Conservation (phyloP, 1,140 invertebrate species). For the Harlomillsia oculata region DNA sequence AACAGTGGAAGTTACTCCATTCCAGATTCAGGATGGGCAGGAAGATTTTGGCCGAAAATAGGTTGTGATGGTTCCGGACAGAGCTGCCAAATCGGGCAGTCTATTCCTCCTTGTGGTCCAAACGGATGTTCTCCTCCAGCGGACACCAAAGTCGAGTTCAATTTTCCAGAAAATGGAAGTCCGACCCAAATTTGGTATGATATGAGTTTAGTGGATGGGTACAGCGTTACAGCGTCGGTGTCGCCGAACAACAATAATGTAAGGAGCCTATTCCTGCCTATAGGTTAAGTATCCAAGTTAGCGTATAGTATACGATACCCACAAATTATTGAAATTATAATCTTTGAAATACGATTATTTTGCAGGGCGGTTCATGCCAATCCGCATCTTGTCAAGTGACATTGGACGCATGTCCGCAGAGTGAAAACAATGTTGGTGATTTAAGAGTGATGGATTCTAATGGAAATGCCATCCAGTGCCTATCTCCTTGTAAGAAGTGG, state of each 20-base stretch:
- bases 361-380: constrained; percentile 8
- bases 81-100: constrained; percentile 20
- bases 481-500: constrained; percentile 24
- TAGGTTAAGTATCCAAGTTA: no score
- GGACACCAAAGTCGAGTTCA: constrained; percentile 26
- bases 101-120: constrained; percentile 11
- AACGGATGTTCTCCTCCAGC: constrained; percentile 20
- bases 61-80: constrained; percentile 19
- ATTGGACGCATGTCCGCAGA: not conserved
- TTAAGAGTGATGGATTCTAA: constrained; percentile 6
- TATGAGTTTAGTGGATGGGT: constrained; percentile 23
- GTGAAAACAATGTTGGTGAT: constrained; percentile 7
- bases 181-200: constrained; percentile 7
- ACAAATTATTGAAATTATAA: no score
- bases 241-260: constrained; percentile 1
- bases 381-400: not conserved
- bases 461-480: constrained; percentile 6
- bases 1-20: not conserved
- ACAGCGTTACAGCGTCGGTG: constrained; percentile 17
- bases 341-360: no score
- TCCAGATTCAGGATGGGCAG: constrained; percentile 20
- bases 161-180: not conserved
- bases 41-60: constrained; percentile 21
- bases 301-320: no score
- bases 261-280: no score